Base-by-base conservation (phyloP, 2,888 invertebrate species). In the Lycaena phlaeas region DNA sequence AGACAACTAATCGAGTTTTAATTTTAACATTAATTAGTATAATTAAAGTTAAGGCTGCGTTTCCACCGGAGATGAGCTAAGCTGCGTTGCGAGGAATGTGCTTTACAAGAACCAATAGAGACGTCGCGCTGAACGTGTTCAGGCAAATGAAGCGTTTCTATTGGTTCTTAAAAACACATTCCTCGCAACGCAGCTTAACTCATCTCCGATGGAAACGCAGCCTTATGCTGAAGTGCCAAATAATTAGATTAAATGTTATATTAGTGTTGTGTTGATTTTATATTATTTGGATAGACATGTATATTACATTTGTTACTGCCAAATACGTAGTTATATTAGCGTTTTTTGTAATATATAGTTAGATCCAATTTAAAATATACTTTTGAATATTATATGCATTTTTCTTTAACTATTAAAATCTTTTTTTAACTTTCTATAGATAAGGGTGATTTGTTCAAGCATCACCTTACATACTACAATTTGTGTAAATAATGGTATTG, bases 171-270 rank as follows among this genome's bases (percentile, higher is more conserved):
- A n/a, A n/a, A n/a, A n/a, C n/a, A n/a, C n/a, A n/a, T n/a, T n/a
- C n/a, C n/a, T n/a, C n/a, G n/a, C n/a, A n/a, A n/a, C n/a, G n/a
- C n/a, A n/a, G n/a, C n/a, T n/a, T n/a, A n/a, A n/a, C n/a, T n/a
- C n/a, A n/a, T n/a, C n/a, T n/a, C n/a, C n/a, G n/a, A n/a, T n/a
- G n/a, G n/a, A n/a, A n/a, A n/a, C n/a, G n/a, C n/a, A n/a, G n/a
- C n/a, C n/a, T n/a, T 15, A 41, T 36, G 17, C 26, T 38, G 17
- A 15, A 31, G 27, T 38, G 27, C 38, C 42, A 38, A 38, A 38
- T 18, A 38, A 17, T 27, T 38, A 27, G 15, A 5, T 25, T 41
- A 30, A 14, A 6, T 14, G 14, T 10, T 27, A 14, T 6, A n/a
- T 27, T 27, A 12, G 18, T 27, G 7, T 26, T 31, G 29, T 31